phyloP scores from a whole-genome alignment of 2,888 invertebrate genomes.

The Caenorhabditis sp. region DNA sequence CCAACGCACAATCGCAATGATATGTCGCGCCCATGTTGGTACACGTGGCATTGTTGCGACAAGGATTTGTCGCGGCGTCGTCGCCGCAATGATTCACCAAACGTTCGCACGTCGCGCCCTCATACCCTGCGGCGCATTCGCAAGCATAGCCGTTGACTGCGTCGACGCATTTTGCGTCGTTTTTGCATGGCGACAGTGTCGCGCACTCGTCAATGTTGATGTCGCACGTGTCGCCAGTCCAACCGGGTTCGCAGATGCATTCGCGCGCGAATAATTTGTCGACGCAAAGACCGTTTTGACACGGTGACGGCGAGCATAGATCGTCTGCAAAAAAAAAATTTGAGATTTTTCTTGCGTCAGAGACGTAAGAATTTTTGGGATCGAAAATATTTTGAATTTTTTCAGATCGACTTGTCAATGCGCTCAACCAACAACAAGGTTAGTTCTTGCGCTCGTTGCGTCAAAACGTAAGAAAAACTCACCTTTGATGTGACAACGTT shows the following conservation, averaged over 20 bases:
- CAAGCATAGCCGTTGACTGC: conserved; percentile 79
- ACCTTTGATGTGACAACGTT: conserved; percentile 90
- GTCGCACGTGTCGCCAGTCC: conserved; percentile 60
- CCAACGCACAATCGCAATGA: conserved; percentile 89
- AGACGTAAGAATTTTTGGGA: too few relatives aligned
- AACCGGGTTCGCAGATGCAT: conserved; percentile 59
- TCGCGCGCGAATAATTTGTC: conserved; percentile 82
- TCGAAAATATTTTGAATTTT: too few relatives aligned
- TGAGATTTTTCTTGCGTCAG: too few relatives aligned
- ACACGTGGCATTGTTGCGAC: conserved; percentile 69
- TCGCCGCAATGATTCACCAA: conserved; percentile 84
- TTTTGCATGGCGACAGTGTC: conserved; percentile 83
- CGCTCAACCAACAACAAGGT: too few relatives aligned
- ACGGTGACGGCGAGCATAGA: conserved; percentile 87
- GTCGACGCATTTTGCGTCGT: conserved; percentile 90
- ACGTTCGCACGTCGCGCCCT: conserved; percentile 86
- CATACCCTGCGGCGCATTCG: conserved; percentile 90
- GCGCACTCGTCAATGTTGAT: conserved; percentile 84
- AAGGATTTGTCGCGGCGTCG: conserved; percentile 76
- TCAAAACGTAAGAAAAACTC: too few relatives aligned
- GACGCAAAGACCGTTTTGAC: conserved; percentile 81
- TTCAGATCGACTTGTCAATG: too few relatives aligned
- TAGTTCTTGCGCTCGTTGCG: too few relatives aligned
- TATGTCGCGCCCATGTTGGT: conserved; percentile 90
- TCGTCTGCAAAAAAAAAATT: conserved; percentile 77